Conservation (phyloP, 2,797 vertebrate genomes). For the Bryconaethiops microstoma region DNA sequence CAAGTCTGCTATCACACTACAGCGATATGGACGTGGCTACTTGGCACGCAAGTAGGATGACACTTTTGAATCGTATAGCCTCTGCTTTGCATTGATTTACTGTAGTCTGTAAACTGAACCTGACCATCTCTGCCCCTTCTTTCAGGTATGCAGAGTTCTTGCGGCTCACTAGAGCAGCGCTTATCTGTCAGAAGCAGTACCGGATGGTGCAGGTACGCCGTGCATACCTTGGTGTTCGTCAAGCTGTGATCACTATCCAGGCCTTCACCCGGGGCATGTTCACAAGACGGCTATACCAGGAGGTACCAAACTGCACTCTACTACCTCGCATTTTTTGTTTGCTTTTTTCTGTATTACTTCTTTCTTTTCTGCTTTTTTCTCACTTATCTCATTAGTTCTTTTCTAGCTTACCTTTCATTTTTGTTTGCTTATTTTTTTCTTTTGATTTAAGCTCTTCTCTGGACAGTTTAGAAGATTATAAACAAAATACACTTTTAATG, state of each 20-base stretch:
- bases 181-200: conserved; percentile 87
- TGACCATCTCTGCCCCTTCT: neutral
- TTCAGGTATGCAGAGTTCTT: conserved; percentile 80
- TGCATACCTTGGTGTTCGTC: conserved; percentile 72
- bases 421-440: neutral
- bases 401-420: too few relatives aligned
- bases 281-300: conserved; percentile 81
- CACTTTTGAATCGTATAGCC: neutral
- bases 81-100: neutral
- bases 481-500: neutral
- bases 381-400: too few relatives aligned
- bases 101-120: neutral
- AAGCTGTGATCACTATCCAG: conserved; percentile 84
- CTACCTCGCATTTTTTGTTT: neutral
- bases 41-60: conserved; percentile 86
- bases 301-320: conserved; percentile 74
- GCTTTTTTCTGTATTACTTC: neutral
- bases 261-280: conserved; percentile 87
- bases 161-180: conserved; percentile 80
- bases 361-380: neutral
- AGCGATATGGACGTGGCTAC: conserved; percentile 83
- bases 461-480: neutral
- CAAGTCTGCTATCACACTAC: conserved; percentile 75
- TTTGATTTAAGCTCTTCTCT: neutral
- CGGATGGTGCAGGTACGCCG: conserved; percentile 82